Evolutionary conservation across 1,140 invertebrate genomes (phyloP).

Genomic region (Euborellia annulipes): DNA sequence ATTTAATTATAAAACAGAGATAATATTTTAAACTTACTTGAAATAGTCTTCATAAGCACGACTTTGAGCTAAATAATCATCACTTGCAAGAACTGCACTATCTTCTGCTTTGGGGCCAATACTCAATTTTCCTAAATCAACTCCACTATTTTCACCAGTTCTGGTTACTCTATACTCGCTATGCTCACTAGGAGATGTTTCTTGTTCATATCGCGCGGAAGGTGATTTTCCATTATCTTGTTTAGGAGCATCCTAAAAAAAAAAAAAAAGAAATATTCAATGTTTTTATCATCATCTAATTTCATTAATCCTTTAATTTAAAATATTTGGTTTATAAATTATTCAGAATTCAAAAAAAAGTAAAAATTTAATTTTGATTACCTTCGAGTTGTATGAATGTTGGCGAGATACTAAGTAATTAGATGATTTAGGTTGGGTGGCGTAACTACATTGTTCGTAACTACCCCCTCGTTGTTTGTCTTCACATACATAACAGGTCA

Average conservation of each 20-base stretch:
- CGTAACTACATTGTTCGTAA: conserved; percentile 33
- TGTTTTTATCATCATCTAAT: neutral
- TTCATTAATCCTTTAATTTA: neutral
- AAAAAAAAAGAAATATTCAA: neutral
- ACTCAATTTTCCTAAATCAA: neutral
- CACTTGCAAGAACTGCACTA: neutral
- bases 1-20: no score
- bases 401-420: conserved; percentile 17
- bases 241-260: neutral
- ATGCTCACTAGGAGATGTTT: neutral
- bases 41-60: conserved; percentile 26
- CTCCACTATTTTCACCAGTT: conserved; percentile 2
- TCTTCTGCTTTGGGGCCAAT: conserved; percentile 3
- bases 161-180: neutral
- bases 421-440: conserved; percentile 21
- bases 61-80: conserved; percentile 11
- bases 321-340: neutral
- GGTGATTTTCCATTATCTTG: neutral
- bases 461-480: conserved; percentile 28
- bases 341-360: neutral
- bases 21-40: conserved; percentile 5
- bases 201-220: neutral
- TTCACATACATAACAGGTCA: conserved; percentile 35
- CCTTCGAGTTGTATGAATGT: conserved; percentile 15
- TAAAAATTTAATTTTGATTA: neutral